Percentiles rank a stretch among this genome's conserved stretches.
Conservation (phyloP, 2,888 invertebrate species). For the Dryococelus australis region DNA sequence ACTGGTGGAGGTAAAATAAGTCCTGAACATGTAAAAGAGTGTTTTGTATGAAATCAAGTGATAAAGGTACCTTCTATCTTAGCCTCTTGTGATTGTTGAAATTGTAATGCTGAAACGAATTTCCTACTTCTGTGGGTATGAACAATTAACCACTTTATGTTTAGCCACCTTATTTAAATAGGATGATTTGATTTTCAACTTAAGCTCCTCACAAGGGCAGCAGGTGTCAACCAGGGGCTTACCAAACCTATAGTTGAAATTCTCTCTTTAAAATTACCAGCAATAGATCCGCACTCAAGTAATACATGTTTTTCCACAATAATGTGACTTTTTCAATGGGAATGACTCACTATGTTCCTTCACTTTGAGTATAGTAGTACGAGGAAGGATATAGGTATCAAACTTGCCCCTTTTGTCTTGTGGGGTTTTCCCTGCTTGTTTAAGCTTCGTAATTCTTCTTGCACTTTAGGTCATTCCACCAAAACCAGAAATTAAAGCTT, state of each 20-base stretch:
- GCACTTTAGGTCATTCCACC: not conserved
- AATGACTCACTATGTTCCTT: not conserved
- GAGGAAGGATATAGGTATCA: not conserved
- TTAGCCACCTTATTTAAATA: too few relatives aligned
- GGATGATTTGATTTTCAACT: slow-evolving; percentile 43
- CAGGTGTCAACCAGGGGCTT: slow-evolving; percentile 37
- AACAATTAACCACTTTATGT: slow-evolving; percentile 35
- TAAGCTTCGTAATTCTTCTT: too few relatives aligned
- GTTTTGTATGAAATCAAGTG: slow-evolving; percentile 21
- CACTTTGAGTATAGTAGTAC: not conserved
- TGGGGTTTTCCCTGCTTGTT: too few relatives aligned
- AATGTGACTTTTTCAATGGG: slow-evolving; percentile 34
- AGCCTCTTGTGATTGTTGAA: not conserved
- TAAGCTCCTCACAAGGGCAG: slow-evolving; percentile 43
- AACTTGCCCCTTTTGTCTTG: too few relatives aligned
- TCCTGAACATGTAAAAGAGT: slow-evolving; percentile 36
- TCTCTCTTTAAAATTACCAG: not conserved
- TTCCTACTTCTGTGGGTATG: slow-evolving; percentile 37
- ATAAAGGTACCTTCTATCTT: slow-evolving; percentile 10
- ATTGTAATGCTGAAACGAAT: slow-evolving; percentile 26
- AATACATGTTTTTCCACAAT: slow-evolving; percentile 34
- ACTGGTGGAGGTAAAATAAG: slow-evolving; percentile 38
- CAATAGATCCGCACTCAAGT: not conserved
- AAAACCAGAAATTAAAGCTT: too few relatives aligned
- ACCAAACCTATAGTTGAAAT: slow-evolving; percentile 41